Base-by-base conservation (phyloP, 2,888 invertebrate genomes). In the Nomada goodeniana region DNA sequence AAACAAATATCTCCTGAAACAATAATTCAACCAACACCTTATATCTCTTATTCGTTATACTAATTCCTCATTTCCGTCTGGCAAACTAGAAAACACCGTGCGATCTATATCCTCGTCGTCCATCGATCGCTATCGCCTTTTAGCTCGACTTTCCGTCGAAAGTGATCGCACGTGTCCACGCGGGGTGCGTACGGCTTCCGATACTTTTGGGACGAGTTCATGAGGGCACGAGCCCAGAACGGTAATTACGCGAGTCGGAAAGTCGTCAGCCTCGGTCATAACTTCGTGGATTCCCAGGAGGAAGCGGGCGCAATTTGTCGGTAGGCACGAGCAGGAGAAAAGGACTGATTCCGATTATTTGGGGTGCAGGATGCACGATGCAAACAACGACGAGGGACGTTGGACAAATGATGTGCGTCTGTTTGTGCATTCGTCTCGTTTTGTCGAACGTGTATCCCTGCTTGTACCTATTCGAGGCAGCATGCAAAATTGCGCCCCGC, bases 201-300 rank as follows among this genome's bases (percentile, higher is more conserved):
- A 85, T 88, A 85, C 83, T 85, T 88, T 85, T 85, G 84, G 88
- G 88, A 83, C 83, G 83, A 83, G 83, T 84, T 84, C 84, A 80
- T 77, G 80, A 76, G 84, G 88, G 82, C 87, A 84, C 63, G 83
- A 81, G 87, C 88, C 88, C 88, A 88, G 90, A 90, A 90, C 91
- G 92, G 91, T 92, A 92, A 92, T 92, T 92, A 92, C 91, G 88
- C 88, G 88, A 91, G 91, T 91, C 91, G 90, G 90, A 90, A 91
- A 91, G 91, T 92, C 91, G 90, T 89, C 89, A 90, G 90, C 86
- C 87, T 88, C 87, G 91, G 92, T 92, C 92, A 92, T 92, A 92
- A 92, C 92, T 92, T 91, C 86, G 91, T 78, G 72, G 79, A 88
- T 86, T 90, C 92, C 92, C 92, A 67, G 70, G 88, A 90, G 92